Evolutionary conservation across 2,113 vertebrate genomes (phyloP).

Genomic region (Bungarus multicinctus): DNA sequence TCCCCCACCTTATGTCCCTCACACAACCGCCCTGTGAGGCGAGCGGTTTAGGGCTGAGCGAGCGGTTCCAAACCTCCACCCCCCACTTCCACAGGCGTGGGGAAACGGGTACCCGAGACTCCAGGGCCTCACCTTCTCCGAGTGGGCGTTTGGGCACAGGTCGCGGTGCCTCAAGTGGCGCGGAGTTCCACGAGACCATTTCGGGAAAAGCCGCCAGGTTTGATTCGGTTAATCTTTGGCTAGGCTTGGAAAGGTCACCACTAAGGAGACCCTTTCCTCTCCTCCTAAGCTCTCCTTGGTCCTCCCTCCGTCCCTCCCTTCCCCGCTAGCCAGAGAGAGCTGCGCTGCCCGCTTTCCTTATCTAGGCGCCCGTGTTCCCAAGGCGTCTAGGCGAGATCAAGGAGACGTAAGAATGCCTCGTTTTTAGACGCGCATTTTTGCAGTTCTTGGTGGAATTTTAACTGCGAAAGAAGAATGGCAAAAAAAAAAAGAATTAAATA

Average conservation of each 20-base stretch:
- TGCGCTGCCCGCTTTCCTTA: not conserved
- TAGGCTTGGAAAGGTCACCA: not conserved
- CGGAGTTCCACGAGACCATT: not conserved
- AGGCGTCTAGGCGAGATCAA: not conserved
- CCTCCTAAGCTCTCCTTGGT: not conserved
- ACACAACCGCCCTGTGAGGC: not conserved
- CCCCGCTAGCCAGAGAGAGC: not conserved
- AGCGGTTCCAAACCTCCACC: not conserved
- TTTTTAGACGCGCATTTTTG: not conserved
- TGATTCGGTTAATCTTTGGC: not conserved
- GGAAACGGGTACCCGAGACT: not conserved
- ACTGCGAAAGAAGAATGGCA: not conserved
- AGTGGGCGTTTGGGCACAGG: not conserved
- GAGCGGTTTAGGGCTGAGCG: not conserved
- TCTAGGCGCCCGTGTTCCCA: not conserved
- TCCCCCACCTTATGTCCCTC: not conserved
- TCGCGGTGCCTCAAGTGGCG: not conserved
- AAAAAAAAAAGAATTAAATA: too few relatives aligned
- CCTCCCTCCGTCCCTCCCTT: not conserved
- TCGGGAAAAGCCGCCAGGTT: not conserved
- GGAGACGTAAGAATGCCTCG: not conserved
- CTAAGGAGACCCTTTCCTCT: not conserved
- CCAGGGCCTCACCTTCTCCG: not conserved
- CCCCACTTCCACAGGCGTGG: not conserved
- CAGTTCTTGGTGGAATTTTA: not conserved